Conservation (phyloP, 2,113 vertebrate genomes). For the Limanda limanda region DNA sequence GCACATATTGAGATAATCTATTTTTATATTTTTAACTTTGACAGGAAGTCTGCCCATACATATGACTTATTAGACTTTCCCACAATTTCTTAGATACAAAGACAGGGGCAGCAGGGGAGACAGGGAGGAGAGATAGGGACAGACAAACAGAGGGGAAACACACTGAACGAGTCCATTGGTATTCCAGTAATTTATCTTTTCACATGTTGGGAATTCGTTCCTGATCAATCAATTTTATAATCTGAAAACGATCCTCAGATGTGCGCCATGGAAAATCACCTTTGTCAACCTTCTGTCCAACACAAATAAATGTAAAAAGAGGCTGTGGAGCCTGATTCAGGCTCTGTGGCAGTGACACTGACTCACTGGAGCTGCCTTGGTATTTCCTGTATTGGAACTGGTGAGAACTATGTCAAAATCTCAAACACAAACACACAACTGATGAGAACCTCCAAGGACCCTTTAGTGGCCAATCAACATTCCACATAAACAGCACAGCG, state of each 20-base stretch:
- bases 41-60: constrained; percentile 67
- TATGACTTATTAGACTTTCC: constrained; percentile 60
- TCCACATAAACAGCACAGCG: not conserved
- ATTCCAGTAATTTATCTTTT: constrained; percentile 13
- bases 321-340: constrained; percentile 19
- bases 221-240: constrained; percentile 15
- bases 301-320: constrained; percentile 34
- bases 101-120: not conserved
- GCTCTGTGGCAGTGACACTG: constrained; percentile 55
- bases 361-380: constrained; percentile 56
- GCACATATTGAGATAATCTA: constrained; percentile 22
- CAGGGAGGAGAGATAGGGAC: not conserved
- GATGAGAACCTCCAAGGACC: constrained; percentile 15
- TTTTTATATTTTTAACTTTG: constrained; percentile 9
- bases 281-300: constrained; percentile 23
- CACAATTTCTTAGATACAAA: constrained; percentile 33
- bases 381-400: constrained; percentile 75
- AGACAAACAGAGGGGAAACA: constrained; percentile 18
- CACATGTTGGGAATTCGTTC: constrained; percentile 10
- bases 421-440: constrained; percentile 45
- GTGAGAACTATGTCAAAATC: constrained; percentile 65
- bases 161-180: not conserved
- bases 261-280: constrained; percentile 35
- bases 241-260: constrained; percentile 42
- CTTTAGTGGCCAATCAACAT: not conserved